Percentiles rank a stretch among this genome's conserved stretches.
These are phyloP conservation scores for Pollenia griseotomentosa DNA, from an alignment of 2,888 invertebrate genomes.

Conservation along the genomic window DNA sequence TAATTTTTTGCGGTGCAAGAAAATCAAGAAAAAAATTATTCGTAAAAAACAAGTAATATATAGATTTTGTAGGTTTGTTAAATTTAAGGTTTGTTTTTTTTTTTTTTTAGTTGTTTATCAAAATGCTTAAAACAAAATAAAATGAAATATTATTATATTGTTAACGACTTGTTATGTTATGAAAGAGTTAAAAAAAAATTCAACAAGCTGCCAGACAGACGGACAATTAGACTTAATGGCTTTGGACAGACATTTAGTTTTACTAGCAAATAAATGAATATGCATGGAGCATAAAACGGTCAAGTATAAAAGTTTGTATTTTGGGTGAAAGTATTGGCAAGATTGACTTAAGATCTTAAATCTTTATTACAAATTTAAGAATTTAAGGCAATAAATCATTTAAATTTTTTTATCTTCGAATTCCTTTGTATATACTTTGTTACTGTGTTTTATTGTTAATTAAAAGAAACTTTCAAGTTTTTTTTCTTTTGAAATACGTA, in stretches of 20 bases:
- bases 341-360: neutral
- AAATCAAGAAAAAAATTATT: neutral
- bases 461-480: neutral
- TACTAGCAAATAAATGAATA: neutral
- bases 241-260: neutral
- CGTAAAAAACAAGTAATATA: conserved; percentile 56
- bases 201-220: neutral
- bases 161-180: conserved; percentile 47
- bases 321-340: conserved; percentile 7
- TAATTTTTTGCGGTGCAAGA: conserved; percentile 37
- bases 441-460: too few relatives aligned
- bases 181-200: conserved; percentile 37
- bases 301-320: conserved; percentile 25
- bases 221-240: neutral
- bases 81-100: conserved; percentile 13
- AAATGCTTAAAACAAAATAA: conserved; percentile 18
- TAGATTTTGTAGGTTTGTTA: conserved; percentile 48
- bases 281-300: neutral
- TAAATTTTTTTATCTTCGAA: neutral
- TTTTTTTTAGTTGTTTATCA: neutral
- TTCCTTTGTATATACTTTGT: neutral
- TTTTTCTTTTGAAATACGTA: neutral
- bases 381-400: neutral
- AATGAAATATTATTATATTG: conserved; percentile 11
- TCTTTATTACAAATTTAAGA: neutral